Conservation (phyloP, 2,888 invertebrate genomes). For the Heteromurus nitidus region DNA sequence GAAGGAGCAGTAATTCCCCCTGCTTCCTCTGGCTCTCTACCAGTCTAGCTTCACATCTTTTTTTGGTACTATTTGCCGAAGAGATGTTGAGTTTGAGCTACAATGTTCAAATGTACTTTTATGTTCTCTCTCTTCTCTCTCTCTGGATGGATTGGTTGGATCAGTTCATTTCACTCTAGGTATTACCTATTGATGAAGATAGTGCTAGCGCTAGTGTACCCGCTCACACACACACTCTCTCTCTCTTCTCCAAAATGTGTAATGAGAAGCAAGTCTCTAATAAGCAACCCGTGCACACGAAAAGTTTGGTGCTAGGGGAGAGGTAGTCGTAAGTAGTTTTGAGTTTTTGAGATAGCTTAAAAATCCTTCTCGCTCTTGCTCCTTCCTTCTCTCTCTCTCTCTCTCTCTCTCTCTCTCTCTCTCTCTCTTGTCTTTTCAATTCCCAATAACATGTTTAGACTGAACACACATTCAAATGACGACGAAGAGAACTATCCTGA, state of each 20-base stretch:
- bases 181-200: conserved; percentile 37
- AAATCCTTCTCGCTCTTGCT: no score
- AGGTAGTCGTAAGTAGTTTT: no score
- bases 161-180: conserved; percentile 23
- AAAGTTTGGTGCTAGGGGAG: no score
- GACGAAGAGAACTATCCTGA: no score
- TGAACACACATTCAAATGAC: no score
- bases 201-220: background rate
- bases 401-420: conserved; percentile 2
- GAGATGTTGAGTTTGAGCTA: conserved; percentile 15
- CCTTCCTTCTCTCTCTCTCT: conserved; percentile 21
- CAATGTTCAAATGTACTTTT: conserved; percentile 14
- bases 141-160: conserved; percentile 43
- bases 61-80: no score
- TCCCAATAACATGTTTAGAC: conserved; percentile 25
- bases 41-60: no score
- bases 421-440: conserved; percentile 30
- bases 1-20: no score
- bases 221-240: conserved; percentile 6
- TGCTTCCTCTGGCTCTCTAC: background rate
- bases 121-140: background rate
- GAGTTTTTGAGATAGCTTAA: no score
- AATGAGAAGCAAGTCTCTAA: no score
- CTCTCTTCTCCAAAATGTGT: background rate
- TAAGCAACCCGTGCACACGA: no score